A percentile compares a stretch with the other conserved stretches of the same genome.
phyloP scores from a whole-genome alignment of 2,113 vertebrate species.

The Etia nguti region DNA sequence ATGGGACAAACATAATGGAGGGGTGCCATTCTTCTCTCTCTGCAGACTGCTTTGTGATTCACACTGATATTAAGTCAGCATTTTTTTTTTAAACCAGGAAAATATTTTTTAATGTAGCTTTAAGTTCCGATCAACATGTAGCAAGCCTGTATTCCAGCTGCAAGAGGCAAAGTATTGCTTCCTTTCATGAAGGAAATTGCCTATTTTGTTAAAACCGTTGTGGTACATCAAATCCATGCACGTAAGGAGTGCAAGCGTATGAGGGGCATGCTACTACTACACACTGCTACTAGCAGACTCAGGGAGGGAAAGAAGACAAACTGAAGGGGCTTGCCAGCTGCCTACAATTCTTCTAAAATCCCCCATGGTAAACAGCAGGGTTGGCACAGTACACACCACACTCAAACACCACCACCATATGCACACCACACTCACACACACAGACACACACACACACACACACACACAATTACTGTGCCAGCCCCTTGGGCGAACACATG shows the following conservation, averaged over 20 bases:
- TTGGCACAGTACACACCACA: slow-evolving; percentile 19
- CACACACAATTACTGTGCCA: slow-evolving; percentile 48
- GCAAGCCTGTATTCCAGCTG: background rate
- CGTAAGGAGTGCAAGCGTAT: background rate
- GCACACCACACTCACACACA: slow-evolving; percentile 13
- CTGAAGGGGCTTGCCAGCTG: slow-evolving; percentile 48
- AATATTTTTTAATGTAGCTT: background rate
- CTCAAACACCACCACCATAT: slow-evolving; percentile 41
- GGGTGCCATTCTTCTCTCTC: background rate
- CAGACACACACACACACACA: background rate
- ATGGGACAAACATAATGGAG: background rate
- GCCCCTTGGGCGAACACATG: slow-evolving; percentile 66
- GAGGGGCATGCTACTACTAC: background rate
- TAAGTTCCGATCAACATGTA: slow-evolving; percentile 1
- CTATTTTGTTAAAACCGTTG: slow-evolving; percentile 46
- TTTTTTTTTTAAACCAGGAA: background rate
- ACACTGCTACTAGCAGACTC: slow-evolving; percentile 12
- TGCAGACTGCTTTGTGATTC: background rate
- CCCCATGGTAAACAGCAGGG: slow-evolving; percentile 62
- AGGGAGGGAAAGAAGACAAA: background rate
- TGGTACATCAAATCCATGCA: slow-evolving; percentile 21
- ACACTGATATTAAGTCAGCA: background rate
- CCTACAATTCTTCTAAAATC: slow-evolving; percentile 57
- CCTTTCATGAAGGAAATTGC: slow-evolving; percentile 54
- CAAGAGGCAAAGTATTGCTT: slow-evolving; percentile 24